Base-by-base conservation (phyloP, 2,113 vertebrate species). In the Eublepharis macularius region DNA sequence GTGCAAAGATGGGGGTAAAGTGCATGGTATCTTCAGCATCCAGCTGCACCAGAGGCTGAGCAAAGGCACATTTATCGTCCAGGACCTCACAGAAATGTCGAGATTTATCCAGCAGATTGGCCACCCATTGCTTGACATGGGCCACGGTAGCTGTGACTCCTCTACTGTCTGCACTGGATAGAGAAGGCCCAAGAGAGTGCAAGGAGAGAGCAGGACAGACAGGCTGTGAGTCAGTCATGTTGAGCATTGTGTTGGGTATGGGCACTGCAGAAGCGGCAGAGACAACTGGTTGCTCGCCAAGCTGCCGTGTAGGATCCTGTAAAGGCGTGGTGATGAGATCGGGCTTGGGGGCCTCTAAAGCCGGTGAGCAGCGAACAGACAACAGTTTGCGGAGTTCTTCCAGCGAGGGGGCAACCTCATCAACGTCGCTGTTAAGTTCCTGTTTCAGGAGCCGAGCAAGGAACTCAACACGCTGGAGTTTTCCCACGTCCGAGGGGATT, bases 391-490 rank as follows among this genome's bases (percentile, higher is more conserved):
- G 91, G 36, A 94, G 87, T 80, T 92, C 88, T 34, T 91, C 86
- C 73, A 92, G 75, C 32, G 76, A 63, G 34, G 82, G 78, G 57
- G n/a, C 63, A 76, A 76, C 86, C n/a, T 70, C 80, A 13, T 65
- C 69, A 19, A 65, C 2, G 87, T 81, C 24, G 12, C 86, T 86
- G 36, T 91, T 82, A 21, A 95, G 39, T 60, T 94, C 93, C 70
- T 89, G 80, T 69, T 24, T 81, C 82, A 95, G 78, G 47, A 95
- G 89, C 76, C 91, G 87, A 54, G 91, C 87, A 49, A 95, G 85
- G 84, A 92, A 47, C 76, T 34, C 57, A 76, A 95, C 91, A 76
- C 92, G 90, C 91, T 93, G 91, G 63, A 90, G 84, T 84, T 80
- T 51, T 57, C 87, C 91, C 68, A 88, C 43, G 80, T 92, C 85